These are phyloP conservation scores for Tortricodes alternella DNA, from an alignment of 2,888 invertebrate genomes.

Conservation along the genomic window DNA sequence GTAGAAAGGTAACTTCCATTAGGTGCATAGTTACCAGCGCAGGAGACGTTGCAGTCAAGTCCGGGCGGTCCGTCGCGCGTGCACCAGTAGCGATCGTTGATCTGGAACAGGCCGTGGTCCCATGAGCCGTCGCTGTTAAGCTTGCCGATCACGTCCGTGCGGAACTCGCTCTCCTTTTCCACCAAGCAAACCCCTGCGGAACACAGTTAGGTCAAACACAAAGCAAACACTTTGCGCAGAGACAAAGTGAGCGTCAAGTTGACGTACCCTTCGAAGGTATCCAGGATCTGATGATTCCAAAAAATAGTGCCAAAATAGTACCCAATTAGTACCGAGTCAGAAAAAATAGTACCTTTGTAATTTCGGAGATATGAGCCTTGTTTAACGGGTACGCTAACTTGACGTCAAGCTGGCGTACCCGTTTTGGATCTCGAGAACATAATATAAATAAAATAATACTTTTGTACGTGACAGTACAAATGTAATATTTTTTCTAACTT, in stretches of 20 bases:
- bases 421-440: too few species aligned
- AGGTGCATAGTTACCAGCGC: slow-evolving; percentile 36
- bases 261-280: too few species aligned
- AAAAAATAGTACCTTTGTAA: neutral
- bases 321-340: neutral
- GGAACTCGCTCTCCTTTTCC: slow-evolving; percentile 61
- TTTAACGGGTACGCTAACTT: too few species aligned
- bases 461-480: too few species aligned
- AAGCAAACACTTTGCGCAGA: neutral
- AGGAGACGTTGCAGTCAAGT: slow-evolving; percentile 44
- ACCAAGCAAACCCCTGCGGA: slow-evolving; percentile 63
- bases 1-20: neutral
- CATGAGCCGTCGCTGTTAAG: slow-evolving; percentile 58
- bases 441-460: too few species aligned
- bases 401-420: too few species aligned
- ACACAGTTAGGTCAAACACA: neutral
- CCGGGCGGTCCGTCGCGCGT: slow-evolving; percentile 34
- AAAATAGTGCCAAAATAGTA: too few species aligned
- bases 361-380: too few species aligned
- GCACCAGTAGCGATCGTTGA: slow-evolving; percentile 47
- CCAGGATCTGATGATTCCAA: too few species aligned
- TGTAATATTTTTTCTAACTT: too few species aligned
- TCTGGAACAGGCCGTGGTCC: slow-evolving; percentile 52
- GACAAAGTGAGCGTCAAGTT: too few species aligned
- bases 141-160: slow-evolving; percentile 58